Conservation (phyloP, 2,797 vertebrate genomes). For the Hyperoplus lanceolatus region DNA sequence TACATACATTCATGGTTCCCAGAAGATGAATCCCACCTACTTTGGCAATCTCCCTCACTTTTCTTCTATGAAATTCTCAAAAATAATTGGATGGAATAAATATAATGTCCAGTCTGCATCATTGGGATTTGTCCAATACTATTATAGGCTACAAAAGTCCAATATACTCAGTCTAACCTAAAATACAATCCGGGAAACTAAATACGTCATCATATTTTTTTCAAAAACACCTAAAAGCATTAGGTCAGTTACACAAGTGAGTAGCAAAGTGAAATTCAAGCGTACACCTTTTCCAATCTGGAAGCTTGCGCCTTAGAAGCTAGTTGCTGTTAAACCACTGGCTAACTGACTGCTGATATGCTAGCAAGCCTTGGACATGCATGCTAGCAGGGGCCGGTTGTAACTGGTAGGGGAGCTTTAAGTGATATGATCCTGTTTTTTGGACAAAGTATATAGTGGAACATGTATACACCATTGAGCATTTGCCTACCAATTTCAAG, state of each 20-base stretch:
- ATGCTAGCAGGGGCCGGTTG: not conserved
- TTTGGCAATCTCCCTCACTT: not conserved
- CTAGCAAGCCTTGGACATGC: too few species aligned
- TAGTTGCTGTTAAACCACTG: too few species aligned
- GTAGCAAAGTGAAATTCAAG: too few species aligned
- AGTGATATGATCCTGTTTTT: slow-evolving; percentile 42
- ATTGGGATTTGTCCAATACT: not conserved
- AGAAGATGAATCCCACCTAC: not conserved
- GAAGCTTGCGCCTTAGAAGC: too few species aligned
- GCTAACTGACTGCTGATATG: too few species aligned
- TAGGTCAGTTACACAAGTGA: too few species aligned
- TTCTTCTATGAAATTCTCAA: not conserved
- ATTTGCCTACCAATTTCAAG: slow-evolving; percentile 22
- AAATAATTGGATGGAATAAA: not conserved
- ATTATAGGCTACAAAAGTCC: not conserved
- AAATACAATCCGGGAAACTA: not conserved
- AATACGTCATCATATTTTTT: too few species aligned
- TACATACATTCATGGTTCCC: not conserved
- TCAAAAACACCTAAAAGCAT: too few species aligned
- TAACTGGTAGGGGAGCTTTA: slow-evolving; percentile 12
- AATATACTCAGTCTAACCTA: too few species aligned
- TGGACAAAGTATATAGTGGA: slow-evolving; percentile 38
- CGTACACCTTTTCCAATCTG: too few species aligned
- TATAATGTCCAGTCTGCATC: not conserved
- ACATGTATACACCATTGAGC: slow-evolving; percentile 24